phyloP scores from a whole-genome alignment of 2,113 vertebrate genomes.

The Ifrita kowaldi region DNA sequence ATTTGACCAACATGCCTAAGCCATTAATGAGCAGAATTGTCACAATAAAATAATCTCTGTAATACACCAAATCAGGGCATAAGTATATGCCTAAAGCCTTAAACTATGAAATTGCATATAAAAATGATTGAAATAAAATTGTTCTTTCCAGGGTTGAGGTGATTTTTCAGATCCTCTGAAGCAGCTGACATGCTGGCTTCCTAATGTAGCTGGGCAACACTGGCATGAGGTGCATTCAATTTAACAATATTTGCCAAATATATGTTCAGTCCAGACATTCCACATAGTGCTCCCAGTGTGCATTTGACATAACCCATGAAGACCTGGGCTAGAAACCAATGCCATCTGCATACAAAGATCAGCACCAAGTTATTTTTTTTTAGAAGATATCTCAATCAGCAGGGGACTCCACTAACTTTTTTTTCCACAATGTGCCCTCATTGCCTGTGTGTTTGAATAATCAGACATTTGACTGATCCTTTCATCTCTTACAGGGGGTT shows the following conservation, averaged over 20 bases:
- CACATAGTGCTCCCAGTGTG: conserved; percentile 75
- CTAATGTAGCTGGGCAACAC: conserved; percentile 79
- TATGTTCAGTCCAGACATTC: conserved; percentile 74
- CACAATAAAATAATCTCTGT: neutral
- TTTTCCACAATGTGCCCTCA: conserved; percentile 51
- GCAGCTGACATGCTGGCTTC: neutral
- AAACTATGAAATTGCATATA: neutral
- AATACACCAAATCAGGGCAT: neutral
- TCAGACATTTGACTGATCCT: conserved; percentile 79
- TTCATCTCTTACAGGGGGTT: conserved; percentile 78
- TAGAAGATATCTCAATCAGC: conserved; percentile 92
- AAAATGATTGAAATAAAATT: neutral
- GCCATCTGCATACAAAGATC: conserved; percentile 44
- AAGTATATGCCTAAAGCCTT: neutral
- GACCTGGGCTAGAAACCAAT: conserved; percentile 58
- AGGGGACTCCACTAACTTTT: conserved; percentile 69
- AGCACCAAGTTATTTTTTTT: conserved; percentile 60
- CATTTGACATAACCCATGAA: conserved; percentile 71
- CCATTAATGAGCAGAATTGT: neutral
- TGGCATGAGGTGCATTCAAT: conserved; percentile 69
- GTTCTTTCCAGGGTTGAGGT: neutral
- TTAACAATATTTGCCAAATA: conserved; percentile 75
- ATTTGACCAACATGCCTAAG: neutral
- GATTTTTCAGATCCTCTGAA: neutral
- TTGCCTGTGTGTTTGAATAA: conserved; percentile 74